Evolutionary conservation across 1,140 invertebrate species (phyloP).

Genomic region (Cotesia glomerata): DNA sequence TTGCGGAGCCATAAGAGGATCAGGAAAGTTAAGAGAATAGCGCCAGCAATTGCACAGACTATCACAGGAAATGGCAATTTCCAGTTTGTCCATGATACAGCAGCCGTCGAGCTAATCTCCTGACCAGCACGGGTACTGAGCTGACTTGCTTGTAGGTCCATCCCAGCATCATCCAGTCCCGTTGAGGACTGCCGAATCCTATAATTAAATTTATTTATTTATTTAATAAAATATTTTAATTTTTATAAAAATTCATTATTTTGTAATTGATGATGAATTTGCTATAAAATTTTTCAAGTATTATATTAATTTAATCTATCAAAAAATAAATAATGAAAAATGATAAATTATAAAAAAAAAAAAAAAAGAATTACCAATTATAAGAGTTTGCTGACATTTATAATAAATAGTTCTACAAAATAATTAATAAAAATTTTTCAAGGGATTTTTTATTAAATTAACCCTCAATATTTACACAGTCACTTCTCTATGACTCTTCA

Average conservation of each 20-base stretch:
- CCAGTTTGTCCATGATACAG: constrained; percentile 60
- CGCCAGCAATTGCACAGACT: constrained; percentile 58
- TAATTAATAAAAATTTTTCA: too few relatives aligned
- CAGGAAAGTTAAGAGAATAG: constrained; percentile 61
- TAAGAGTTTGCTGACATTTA: too few relatives aligned
- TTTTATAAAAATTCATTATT: neutral
- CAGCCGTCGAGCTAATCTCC: constrained; percentile 52
- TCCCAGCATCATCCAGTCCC: constrained; percentile 64
- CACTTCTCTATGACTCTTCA: too few relatives aligned
- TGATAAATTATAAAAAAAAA: too few relatives aligned
- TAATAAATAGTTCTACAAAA: too few relatives aligned
- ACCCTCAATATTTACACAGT: too few relatives aligned
- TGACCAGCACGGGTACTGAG: constrained; percentile 52
- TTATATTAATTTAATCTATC: too few relatives aligned
- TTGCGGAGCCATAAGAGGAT: constrained; percentile 64
- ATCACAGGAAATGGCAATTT: constrained; percentile 57
- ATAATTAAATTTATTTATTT: constrained; percentile 16
- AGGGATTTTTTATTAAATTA: too few relatives aligned
- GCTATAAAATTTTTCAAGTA: too few relatives aligned
- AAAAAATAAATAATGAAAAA: too few relatives aligned
- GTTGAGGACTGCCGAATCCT: constrained; percentile 61
- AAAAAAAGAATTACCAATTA: too few relatives aligned
- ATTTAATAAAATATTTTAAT: neutral
- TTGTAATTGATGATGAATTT: too few relatives aligned
- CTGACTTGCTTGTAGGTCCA: constrained; percentile 60